A percentile compares a stretch with the other conserved stretches of the same genome.
Evolutionary conservation across 2,113 vertebrate species (phyloP).

Genomic region (Cynocephalus volans): DNA sequence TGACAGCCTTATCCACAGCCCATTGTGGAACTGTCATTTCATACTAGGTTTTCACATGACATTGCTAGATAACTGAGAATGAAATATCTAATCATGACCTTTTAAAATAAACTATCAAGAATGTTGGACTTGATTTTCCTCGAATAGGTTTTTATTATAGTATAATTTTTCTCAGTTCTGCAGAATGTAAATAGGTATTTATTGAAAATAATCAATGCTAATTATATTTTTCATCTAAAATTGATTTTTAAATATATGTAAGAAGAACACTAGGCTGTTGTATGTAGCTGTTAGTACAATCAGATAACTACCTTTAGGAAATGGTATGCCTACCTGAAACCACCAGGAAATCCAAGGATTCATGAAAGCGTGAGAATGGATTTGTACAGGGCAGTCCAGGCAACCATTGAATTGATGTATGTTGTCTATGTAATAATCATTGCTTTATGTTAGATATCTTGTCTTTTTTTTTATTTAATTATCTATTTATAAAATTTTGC

Average conservation of each 20-base stretch:
- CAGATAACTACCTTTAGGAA: not conserved
- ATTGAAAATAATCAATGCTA: conserved; percentile 9
- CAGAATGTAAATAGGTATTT: conserved; percentile 20
- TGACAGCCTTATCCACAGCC: not conserved
- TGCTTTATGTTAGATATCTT: not conserved
- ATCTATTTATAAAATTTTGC: conserved; percentile 6
- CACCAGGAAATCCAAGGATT: not conserved
- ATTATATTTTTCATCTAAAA: conserved; percentile 43
- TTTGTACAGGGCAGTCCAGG: not conserved
- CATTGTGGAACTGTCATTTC: not conserved
- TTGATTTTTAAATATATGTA: conserved; percentile 23
- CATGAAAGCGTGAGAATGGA: not conserved
- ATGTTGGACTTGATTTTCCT: not conserved
- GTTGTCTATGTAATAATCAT: conserved; percentile 30
- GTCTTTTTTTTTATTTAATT: conserved; percentile 3
- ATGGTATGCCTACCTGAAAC: not conserved
- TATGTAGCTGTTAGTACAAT: not conserved
- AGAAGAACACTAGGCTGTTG: not conserved
- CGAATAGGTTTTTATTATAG: not conserved
- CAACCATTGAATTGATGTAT: not conserved
- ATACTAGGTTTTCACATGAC: not conserved
- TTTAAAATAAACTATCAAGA: conserved; percentile 28
- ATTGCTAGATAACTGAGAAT: not conserved
- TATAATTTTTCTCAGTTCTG: not conserved
- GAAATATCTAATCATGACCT: not conserved